Percentiles rank a stretch among this genome's conserved stretches.
Conservation (phyloP, 2,888 invertebrate genomes). For the Lepidocyrtinus sp. region DNA sequence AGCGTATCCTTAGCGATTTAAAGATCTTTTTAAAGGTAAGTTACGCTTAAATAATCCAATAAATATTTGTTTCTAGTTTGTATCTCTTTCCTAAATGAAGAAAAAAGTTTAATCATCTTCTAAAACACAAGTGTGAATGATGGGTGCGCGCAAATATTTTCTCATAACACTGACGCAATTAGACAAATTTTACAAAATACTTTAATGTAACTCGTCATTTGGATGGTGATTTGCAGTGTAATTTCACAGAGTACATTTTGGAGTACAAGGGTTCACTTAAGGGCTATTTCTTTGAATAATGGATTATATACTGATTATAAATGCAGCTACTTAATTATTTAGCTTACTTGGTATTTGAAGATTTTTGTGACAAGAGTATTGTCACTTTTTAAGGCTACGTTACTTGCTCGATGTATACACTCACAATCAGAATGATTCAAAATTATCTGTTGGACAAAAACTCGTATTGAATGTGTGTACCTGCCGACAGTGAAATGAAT, state of each 20-base stretch:
- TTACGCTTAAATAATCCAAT: not conserved
- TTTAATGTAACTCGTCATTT: conserved; percentile 38
- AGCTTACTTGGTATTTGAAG: not conserved
- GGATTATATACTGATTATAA: not conserved
- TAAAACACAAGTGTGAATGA: not conserved
- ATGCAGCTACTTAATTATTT: not conserved
- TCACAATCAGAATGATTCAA: not conserved
- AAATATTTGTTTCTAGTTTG: not conserved
- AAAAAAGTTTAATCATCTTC: not conserved
- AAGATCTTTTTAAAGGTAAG: too few relatives aligned
- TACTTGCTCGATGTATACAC: too few relatives aligned
- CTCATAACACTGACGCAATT: too few relatives aligned
- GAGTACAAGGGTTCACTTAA: not conserved
- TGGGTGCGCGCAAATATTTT: not conserved
- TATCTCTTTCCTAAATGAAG: not conserved
- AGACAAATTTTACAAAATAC: not conserved
- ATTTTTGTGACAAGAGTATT: not conserved
- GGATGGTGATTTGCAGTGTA: conserved; percentile 40
- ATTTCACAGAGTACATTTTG: too few relatives aligned
- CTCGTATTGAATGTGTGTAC: not conserved
- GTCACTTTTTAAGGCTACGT: too few relatives aligned
- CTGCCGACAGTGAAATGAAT: not conserved
- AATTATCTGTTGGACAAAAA: not conserved
- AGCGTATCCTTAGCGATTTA: too few relatives aligned
- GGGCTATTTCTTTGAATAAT: not conserved